Evolutionary conservation across 2,113 vertebrate species (phyloP), one percentile per base, ranked within the genome.

Genomic region (Dunckerocampus dactyliophorus): DNA sequence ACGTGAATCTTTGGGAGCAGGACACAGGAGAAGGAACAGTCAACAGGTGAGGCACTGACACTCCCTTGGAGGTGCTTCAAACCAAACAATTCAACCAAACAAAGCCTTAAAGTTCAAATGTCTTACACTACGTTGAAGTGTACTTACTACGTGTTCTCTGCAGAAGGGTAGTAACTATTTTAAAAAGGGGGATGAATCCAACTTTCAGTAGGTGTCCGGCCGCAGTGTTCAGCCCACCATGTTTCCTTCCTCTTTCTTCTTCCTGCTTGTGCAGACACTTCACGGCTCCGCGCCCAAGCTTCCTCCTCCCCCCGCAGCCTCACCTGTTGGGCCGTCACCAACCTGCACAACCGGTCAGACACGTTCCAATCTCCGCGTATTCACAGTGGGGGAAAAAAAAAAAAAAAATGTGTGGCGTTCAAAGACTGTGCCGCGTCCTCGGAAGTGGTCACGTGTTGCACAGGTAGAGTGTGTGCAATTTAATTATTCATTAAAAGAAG

Each of bases 271-370:
- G 3, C 3, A 34, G 42, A 59, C 11, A 56, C 19, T 55, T 31
- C 11, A 47, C 57, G 50, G 64, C 50, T 74, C 76, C 67, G 67
- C 72, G 67, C 79, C 81, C 76, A 34, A 8, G 31, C 7, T 80
- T 51, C 54, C 37, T 56, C 34, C 39, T 60, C n/a, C 53, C 60
- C 52, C 21, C 53, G 55, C 57, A 8, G 17, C 67, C 67, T 75
- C 64, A 63, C 73, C 75, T 69, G 72, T 15, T 21, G 28, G n/a
- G 59, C 42, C 42, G 48, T 19, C 51, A 19, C 31, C 43, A 74
- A 81, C 77, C 77, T 51, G 77, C 45, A 47, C 21, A 57, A 79
- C 84, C 77, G 77, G 84, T 82, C 69, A 52, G 31, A 68, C 69
- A 39, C 14, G 55, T 45, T 63, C 8, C 6, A 6, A 4, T 4